Percentiles rank a stretch among this genome's conserved stretches.
These are phyloP conservation scores for Neosilurus hyrtlii DNA, from an alignment of 2,797 vertebrate species.

Conservation along the genomic window DNA sequence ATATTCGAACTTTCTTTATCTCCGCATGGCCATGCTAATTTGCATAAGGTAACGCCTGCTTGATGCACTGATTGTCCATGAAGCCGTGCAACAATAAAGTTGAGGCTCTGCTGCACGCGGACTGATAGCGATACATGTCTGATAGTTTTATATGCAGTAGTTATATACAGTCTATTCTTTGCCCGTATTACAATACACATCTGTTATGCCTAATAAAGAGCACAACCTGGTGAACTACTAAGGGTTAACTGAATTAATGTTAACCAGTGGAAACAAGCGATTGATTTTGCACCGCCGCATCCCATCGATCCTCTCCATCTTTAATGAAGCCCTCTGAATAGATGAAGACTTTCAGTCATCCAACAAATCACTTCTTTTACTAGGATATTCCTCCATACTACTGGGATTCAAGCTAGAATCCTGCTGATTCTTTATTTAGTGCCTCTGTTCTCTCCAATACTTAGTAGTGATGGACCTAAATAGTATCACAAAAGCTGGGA, in stretches of 20 bases:
- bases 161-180: not conserved
- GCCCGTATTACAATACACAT: too few species aligned
- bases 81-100: not conserved
- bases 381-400: slow-evolving; percentile 39
- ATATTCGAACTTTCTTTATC: not conserved
- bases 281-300: slow-evolving; percentile 65
- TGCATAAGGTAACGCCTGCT: not conserved
- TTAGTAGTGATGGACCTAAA: not conserved
- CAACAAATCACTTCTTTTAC: slow-evolving; percentile 58
- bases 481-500: not conserved
- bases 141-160: too few species aligned
- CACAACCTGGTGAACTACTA: slow-evolving; percentile 3
- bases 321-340: slow-evolving; percentile 63
- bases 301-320: slow-evolving; percentile 58
- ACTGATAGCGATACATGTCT: too few species aligned
- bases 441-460: not conserved
- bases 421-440: not conserved
- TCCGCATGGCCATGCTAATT: not conserved
- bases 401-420: slow-evolving; percentile 42
- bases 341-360: slow-evolving; percentile 70
- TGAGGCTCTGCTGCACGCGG: not conserved
- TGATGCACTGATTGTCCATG: too few species aligned
- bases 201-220: not conserved
- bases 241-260: slow-evolving; percentile 63
- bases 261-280: slow-evolving; percentile 68